Conservation (phyloP, 2,888 invertebrate genomes). For the Chrysodeixis includens region DNA sequence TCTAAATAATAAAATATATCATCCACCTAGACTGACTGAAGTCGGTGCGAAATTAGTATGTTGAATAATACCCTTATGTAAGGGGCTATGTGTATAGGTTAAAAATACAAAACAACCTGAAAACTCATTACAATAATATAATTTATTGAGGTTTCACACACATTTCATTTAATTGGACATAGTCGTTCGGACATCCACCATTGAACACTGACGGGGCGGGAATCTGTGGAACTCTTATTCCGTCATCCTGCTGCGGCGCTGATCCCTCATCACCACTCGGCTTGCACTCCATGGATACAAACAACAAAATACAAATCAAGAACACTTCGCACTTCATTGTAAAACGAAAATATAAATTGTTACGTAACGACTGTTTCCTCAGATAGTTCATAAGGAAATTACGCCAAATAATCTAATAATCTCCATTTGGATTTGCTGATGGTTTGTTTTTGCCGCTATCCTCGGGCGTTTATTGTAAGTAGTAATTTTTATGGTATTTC, state of each 20-base stretch:
- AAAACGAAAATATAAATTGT: not conserved
- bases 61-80: too few relatives aligned
- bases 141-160: not conserved
- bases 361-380: not conserved
- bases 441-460: not conserved
- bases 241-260: not conserved
- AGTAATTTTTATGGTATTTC: not conserved
- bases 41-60: too few relatives aligned
- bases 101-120: not conserved
- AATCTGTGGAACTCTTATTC: not conserved
- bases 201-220: not conserved
- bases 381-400: not conserved
- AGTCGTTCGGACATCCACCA: not conserved
- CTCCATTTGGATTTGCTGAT: not conserved
- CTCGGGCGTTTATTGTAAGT: not conserved
- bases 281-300: constrained; percentile 2
- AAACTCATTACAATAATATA: not conserved
- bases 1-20: too few relatives aligned
- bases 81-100: too few relatives aligned
- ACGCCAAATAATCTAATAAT: too few relatives aligned
- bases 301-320: not conserved
- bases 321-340: not conserved
- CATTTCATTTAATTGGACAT: not conserved
- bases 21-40: too few relatives aligned
- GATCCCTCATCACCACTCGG: not conserved